These are phyloP conservation scores for Drosophila cardini DNA, from an alignment of 1,140 invertebrate genomes.

Conservation along the genomic window DNA sequence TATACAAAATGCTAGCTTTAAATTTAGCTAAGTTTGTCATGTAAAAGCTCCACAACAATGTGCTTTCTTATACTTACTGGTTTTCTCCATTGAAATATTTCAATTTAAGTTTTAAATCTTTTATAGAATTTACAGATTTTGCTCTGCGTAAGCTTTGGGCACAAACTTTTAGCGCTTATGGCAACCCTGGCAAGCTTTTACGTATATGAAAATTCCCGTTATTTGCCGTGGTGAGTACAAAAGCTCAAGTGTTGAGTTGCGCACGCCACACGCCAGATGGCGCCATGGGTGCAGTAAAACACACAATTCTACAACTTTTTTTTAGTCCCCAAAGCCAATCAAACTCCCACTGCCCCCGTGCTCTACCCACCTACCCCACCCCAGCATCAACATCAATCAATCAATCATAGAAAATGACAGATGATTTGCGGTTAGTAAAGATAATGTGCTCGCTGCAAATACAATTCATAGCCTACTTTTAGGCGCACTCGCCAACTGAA, in stretches of 20 bases:
- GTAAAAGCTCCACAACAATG: background rate
- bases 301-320: background rate
- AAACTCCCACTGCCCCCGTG: background rate
- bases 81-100: background rate
- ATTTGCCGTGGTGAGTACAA: slow-evolving; percentile 45
- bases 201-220: slow-evolving; percentile 43
- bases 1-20: too few relatives aligned
- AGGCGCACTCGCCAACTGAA: background rate
- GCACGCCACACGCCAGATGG: slow-evolving; percentile 31
- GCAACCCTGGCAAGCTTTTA: background rate
- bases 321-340: background rate
- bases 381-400: slow-evolving; percentile 43
- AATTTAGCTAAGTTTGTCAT: too few relatives aligned
- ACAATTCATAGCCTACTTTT: slow-evolving; percentile 37
- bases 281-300: slow-evolving; percentile 25
- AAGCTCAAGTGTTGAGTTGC: slow-evolving; percentile 31
- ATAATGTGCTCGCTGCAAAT: slow-evolving; percentile 40
- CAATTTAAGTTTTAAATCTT: background rate
- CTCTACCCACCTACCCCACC: background rate
- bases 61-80: background rate
- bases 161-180: background rate
- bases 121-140: too few relatives aligned
- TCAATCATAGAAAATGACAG: slow-evolving; percentile 62
- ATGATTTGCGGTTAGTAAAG: slow-evolving; percentile 51
- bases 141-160: background rate